Percentiles rank a stretch among this genome's conserved stretches.
Conservation (phyloP, 37 sponge, comb jelly and placozoan species). For the Hexactinellida sp. region DNA sequence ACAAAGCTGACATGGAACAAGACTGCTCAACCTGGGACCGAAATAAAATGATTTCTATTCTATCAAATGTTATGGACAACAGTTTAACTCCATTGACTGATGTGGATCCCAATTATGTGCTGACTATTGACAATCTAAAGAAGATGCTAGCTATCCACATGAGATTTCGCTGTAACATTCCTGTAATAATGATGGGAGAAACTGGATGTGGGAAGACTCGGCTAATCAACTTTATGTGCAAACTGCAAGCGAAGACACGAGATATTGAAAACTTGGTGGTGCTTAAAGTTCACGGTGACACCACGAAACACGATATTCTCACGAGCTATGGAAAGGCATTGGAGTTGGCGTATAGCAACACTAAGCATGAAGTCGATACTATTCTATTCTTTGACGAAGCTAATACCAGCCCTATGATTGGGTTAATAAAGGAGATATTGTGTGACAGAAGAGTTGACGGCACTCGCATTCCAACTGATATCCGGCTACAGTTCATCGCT, state of each 20-base stretch:
- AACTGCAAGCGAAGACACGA: constrained; percentile 26
- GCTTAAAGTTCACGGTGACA: constrained; percentile 67
- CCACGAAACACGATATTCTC: constrained; percentile 40
- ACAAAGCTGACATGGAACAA: neutral
- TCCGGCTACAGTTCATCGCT: constrained; percentile 71
- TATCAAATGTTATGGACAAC: neutral
- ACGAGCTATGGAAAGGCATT: constrained; percentile 32
- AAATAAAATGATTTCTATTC: neutral
- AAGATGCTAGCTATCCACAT: constrained; percentile 22
- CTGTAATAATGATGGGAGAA: constrained; percentile 95
- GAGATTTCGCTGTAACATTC: constrained; percentile 63
- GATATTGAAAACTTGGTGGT: constrained; percentile 13
- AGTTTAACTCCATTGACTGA: neutral
- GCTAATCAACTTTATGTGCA: constrained; percentile 77
- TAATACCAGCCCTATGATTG: constrained; percentile 82
- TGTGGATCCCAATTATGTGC: constrained; percentile 17
- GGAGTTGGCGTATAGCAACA: constrained; percentile 31
- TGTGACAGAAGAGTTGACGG: constrained; percentile 82
- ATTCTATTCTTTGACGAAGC: constrained; percentile 99
- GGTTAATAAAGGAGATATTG: constrained; percentile 93
- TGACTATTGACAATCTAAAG: constrained; percentile 26
- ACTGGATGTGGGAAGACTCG: constrained; percentile 97
- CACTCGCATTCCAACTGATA: constrained; percentile 33
- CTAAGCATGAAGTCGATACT: constrained; percentile 32
- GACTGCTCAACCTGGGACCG: neutral